These are phyloP conservation scores for Hylomyscus alleni DNA, from an alignment of 2,797 vertebrate genomes.

Conservation along the genomic window DNA sequence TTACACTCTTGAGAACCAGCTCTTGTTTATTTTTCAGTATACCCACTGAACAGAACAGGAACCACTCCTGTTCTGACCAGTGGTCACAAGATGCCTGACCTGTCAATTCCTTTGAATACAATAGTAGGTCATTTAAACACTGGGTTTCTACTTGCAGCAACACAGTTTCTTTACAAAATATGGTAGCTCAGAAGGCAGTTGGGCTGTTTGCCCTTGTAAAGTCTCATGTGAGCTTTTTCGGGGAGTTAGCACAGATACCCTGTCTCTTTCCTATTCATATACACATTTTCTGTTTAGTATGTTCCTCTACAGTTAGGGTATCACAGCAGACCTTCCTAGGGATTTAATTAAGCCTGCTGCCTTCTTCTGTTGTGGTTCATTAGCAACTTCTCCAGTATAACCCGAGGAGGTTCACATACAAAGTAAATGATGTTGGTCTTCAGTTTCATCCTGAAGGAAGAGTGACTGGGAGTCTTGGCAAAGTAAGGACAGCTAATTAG, in stretches of 20 bases:
- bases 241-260: neutral
- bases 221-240: neutral
- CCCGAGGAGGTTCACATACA: conserved; percentile 44
- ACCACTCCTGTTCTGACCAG: neutral
- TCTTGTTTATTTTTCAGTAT: neutral
- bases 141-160: neutral
- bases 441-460: neutral
- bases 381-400: neutral
- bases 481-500: neutral
- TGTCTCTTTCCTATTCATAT: neutral
- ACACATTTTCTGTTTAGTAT: neutral
- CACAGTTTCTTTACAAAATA: neutral
- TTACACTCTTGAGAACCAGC: neutral
- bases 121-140: neutral
- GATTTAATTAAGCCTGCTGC: conserved; percentile 10
- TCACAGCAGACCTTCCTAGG: neutral
- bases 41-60: neutral
- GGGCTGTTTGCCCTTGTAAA: neutral
- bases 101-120: neutral
- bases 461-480: neutral
- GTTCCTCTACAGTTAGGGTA: neutral
- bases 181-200: neutral
- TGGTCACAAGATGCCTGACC: neutral
- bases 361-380: conserved; percentile 27
- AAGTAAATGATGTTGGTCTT: conserved; percentile 49